Base-by-base conservation (phyloP, 1,140 invertebrate genomes). In the Penaeus chinensis region DNA sequence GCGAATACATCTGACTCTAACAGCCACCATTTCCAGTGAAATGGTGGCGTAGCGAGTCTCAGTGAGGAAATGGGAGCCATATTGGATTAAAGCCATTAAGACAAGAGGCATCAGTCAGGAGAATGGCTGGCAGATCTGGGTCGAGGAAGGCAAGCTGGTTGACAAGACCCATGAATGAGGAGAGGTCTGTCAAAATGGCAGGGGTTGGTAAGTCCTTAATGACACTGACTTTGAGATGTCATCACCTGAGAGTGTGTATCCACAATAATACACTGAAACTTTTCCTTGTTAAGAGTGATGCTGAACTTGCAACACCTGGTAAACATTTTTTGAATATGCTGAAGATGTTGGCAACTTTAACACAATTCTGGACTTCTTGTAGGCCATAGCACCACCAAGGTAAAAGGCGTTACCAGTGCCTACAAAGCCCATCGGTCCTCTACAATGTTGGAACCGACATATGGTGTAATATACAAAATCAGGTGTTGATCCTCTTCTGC, bases 221-320 rank as follows among this genome's bases (percentile, higher is more conserved):
- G 4, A 42, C 22, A n/a, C 10, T 80, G 54, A 80, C 78, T 2
- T 47, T 32, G 79, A 3, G 24, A 81, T 81, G 42, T 5, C 54
- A 7, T 54, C 60, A 19, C 22, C 54, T 20, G 79, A 61, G 42
- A 81, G 22, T 8, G 7, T 0, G 24, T n/a, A 60, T 54, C 42
- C 42, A n/a, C 47, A 81, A n/a, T 60, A 81, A 13, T 7, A 16
- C 19, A 81, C 42, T 7, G 22, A 47, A 60, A 81, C 42, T 81
- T 81, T 8, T 81, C 54, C 5, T 81, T 81, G 42, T 81, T 61
- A n/a, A 81, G 79, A 0, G 42, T 81, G 79, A 81, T 81, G 11
- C 79, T 42, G n/a, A 32, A 47, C 8, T 62, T 62, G 60, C 60
- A 47, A n/a, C 79, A 81, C n/a, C 79, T 54, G 37, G n/a, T 81